Evolutionary conservation across 2,113 vertebrate genomes (phyloP), one percentile per base, ranked within the genome.

Genomic region (Xenopus laevis): DNA sequence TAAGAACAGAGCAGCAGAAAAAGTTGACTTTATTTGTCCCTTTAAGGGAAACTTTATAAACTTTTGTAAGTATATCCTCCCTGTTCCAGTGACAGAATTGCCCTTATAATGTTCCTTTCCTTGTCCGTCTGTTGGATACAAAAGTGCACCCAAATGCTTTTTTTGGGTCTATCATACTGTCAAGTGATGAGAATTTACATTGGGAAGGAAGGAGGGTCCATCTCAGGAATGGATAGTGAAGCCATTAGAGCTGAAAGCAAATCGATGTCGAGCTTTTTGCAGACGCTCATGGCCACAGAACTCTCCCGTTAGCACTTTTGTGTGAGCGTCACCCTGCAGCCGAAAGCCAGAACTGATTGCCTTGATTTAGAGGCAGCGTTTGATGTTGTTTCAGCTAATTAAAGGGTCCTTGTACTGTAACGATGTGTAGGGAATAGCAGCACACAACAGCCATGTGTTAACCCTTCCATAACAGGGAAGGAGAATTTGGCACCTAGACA

Each of bases 231-330:
- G 82, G 82, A 27, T 81, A 87, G 85, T 72, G 80, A 91, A 86
- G 89, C 93, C 89, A 93, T 93, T 93, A 94, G 88, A 82, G 83
- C 73, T 81, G 90, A 92, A 87, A 89, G 90, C 82, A 93, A 94
- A 96, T 96, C 94, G 87, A 96, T 94, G 78, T 77, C 78, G 87
- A 87, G 88, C 86, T 85, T 83, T 87, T 86, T 87, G 88, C 87
- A 90, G 89, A 84, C 84, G 81, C 23, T 27, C 23, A 27, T 27
- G 23, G 23, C 23, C 23, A 4, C 79, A 84, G 87, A 81, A 83
- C 79, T 86, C 87, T 87, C 84, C 84, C 80, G 85, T 84, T 75
- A 67, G 82, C 79, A 82, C 82, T 72, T 65, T 71, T 65, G 12
- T 13, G 10, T 3, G 76, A 79, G 4, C 59, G 55, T 78, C 66